These are phyloP conservation scores for Python bivittatus DNA, from an alignment of 2,113 vertebrate species.

Conservation along the genomic window DNA sequence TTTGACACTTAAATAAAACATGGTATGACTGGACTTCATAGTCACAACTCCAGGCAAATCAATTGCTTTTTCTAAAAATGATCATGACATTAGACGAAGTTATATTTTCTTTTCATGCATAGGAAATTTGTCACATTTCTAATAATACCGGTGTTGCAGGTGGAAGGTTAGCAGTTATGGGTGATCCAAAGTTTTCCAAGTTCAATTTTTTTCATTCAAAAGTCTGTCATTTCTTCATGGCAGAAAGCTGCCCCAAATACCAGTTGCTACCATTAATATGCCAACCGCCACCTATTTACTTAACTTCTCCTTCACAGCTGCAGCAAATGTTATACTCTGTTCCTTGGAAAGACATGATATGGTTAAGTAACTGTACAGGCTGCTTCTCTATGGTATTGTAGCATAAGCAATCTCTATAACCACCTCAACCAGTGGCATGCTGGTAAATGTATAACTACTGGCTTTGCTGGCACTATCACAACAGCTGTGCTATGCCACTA, in stretches of 20 bases:
- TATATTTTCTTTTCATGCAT: slow-evolving; percentile 67
- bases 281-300: neutral
- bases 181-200: slow-evolving; percentile 41
- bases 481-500: neutral
- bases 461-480: neutral
- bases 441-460: neutral
- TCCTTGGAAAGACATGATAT: neutral
- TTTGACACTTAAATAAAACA: slow-evolving; percentile 74
- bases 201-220: neutral
- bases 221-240: neutral
- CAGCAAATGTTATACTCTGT: neutral
- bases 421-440: neutral
- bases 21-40: slow-evolving; percentile 71
- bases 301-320: neutral
- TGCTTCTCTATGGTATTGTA: neutral
- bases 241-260: neutral
- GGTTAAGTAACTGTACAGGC: neutral
- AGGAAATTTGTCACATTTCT: slow-evolving; percentile 60
- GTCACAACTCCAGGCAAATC: slow-evolving; percentile 67
- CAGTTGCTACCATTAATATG: neutral
- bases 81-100: slow-evolving; percentile 65
- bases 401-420: neutral
- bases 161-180: slow-evolving; percentile 59
- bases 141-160: slow-evolving; percentile 50
- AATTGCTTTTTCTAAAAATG: slow-evolving; percentile 73